Conservation (phyloP, 2,797 vertebrate species). For the Sebastes nivosus region DNA sequence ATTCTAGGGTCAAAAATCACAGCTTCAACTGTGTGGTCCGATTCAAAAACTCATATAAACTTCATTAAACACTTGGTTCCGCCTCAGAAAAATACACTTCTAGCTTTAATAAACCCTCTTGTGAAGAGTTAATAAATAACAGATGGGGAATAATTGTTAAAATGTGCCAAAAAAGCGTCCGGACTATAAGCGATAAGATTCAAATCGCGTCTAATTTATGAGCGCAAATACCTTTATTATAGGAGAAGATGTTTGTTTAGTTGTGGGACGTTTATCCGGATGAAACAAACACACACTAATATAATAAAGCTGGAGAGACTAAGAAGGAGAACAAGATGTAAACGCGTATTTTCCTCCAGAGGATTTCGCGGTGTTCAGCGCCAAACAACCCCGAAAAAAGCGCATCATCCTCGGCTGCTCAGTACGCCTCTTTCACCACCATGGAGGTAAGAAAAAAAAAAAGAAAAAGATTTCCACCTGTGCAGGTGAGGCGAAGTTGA, state of each 20-base stretch:
- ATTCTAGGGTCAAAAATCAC: constrained; percentile 24
- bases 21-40: constrained; percentile 35
- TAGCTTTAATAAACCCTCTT: constrained; percentile 31
- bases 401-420: constrained; percentile 22
- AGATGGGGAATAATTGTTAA: constrained; percentile 38
- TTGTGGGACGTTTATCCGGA: neutral
- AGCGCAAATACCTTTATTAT: constrained; percentile 37
- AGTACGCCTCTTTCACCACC: constrained; percentile 21
- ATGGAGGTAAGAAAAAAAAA: neutral
- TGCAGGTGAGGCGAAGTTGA: constrained; percentile 70
- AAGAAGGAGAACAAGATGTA: constrained; percentile 18
- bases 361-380: constrained; percentile 29
- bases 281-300: neutral
- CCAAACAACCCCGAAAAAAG: constrained; percentile 36
- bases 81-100: constrained; percentile 27
- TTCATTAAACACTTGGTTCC: constrained; percentile 46
- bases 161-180: constrained; percentile 34
- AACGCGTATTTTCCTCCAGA: constrained; percentile 19
- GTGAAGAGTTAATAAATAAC: constrained; percentile 41
- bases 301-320: neutral
- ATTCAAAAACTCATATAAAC: constrained; percentile 58
- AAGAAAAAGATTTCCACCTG: constrained; percentile 65
- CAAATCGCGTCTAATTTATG: constrained; percentile 25
- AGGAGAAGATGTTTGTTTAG: constrained; percentile 4
- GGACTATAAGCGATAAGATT: constrained; percentile 42